Evolutionary conservation across 2,113 vertebrate species (phyloP), one percentile per base, ranked within the genome.

Genomic region (Peromyscus leucopus): DNA sequence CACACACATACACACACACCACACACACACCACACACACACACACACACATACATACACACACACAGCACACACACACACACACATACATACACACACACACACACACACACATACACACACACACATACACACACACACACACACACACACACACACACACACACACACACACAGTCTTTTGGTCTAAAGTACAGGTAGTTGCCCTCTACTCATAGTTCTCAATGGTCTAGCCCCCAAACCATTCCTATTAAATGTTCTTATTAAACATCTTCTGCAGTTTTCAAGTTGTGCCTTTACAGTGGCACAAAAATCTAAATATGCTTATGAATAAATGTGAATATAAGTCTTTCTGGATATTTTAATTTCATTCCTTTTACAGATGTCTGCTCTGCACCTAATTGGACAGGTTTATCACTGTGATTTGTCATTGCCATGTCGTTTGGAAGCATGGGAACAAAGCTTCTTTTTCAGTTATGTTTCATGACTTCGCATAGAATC

Each of bases 301-400:
- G 33, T 93, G 57, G 7, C 33, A 22, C 17, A 90, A 65, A 42
- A 89, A 79, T 12, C 67, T 36, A 94, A 90, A 67, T 71, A 22
- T 26, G 65, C 55, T 94, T 87, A 46, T 39, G 61, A 63, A 84
- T 57, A 12, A 55, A 33, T 84, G 76, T 79, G n/a, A 87, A 26
- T 55, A 4, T 72, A 96, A 17, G 51, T 84, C 39, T 80, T 95
- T 93, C 59, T 94, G 51, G 21, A 21, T 15, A 67, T 93, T 95
- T 91, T 91, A 2, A 84, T 93, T 89, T 69, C 78, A 94, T 79
- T 93, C 7, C 59, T 85, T 26, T 51, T 51, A 46, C 65, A 83
- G 46, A 26, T 95, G 61, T 80, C 46, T 96, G 24, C 63, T 26
- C n/a, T 33, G 46, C 12, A 42, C 90, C 42, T 89, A 80, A 86